phyloP scores from a whole-genome alignment of 2,888 invertebrate species.

The Cetonia aurata region DNA sequence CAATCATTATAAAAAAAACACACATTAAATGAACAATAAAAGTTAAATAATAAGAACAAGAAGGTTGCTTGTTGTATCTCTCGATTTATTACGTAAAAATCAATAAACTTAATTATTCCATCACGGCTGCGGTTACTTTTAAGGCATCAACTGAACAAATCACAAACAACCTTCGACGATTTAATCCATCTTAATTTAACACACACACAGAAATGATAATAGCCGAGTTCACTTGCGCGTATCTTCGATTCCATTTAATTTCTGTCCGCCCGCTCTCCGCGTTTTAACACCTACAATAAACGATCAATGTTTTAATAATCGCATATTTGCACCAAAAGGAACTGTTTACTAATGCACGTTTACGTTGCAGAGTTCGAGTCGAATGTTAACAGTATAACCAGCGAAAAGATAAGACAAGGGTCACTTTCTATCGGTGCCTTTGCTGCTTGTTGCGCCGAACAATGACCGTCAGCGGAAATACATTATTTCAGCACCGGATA shows the following conservation, averaged over 20 bases:
- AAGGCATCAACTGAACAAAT: too few species aligned
- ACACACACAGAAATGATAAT: conserved; percentile 25
- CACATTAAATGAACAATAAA: conserved; percentile 41
- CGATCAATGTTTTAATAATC: conserved; percentile 30
- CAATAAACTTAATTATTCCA: not conserved
- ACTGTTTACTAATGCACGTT: conserved; percentile 33
- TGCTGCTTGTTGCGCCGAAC: too few species aligned
- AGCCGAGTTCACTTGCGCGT: conserved; percentile 15
- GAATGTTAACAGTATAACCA: not conserved
- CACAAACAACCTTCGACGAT: conserved; percentile 33
- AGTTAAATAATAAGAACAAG: conserved; percentile 14
- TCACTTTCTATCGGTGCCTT: too few species aligned
- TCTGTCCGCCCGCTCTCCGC: conserved; percentile 27
- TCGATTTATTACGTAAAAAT: not conserved
- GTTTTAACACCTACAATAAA: conserved; percentile 39
- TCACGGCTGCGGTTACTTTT: not conserved
- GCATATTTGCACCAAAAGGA: conserved; percentile 6
- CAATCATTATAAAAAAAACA: conserved; percentile 13
- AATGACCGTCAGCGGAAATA: too few species aligned
- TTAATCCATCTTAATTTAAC: conserved; percentile 19
- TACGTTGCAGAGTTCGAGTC: not conserved
- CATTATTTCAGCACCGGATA: too few species aligned
- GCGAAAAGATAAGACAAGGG: too few species aligned
- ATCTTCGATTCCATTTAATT: conserved; percentile 35
- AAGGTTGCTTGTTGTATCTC: conserved; percentile 25